phyloP scores from a whole-genome alignment of 2,888 invertebrate genomes.

The Standfussiana lucernea region DNA sequence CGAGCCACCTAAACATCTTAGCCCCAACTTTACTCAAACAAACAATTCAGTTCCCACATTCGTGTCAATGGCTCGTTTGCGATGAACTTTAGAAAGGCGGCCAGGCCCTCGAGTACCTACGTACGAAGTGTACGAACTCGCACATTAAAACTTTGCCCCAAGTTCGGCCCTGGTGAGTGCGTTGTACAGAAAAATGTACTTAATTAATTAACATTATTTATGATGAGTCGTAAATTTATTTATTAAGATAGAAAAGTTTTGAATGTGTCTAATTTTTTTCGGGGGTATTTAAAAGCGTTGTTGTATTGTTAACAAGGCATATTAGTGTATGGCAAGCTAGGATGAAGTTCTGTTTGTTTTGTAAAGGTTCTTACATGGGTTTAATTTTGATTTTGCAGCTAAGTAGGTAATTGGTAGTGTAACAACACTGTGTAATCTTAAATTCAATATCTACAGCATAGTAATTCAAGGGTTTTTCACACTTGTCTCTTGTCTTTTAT shows the following conservation, averaged over 20 bases:
- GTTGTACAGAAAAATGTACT: constrained; percentile 83
- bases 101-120: constrained; percentile 61
- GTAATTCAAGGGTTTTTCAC: not conserved
- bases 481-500: not conserved
- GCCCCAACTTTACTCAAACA: constrained; percentile 60
- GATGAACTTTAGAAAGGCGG: constrained; percentile 69
- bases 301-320: constrained; percentile 42
- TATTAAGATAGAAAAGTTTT: constrained; percentile 68
- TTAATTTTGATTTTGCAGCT: not conserved
- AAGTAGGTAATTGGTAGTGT: not conserved
- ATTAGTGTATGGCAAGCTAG: constrained; percentile 2
- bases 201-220: constrained; percentile 73
- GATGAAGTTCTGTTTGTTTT: not conserved
- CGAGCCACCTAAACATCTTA: constrained; percentile 65
- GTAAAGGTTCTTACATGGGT: not conserved
- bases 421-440: not conserved
- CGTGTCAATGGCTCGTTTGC: constrained; percentile 72
- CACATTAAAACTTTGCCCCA: constrained; percentile 86
- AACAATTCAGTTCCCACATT: constrained; percentile 69
- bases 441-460: not conserved
- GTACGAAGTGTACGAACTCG: constrained; percentile 62
- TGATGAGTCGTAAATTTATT: constrained; percentile 68
- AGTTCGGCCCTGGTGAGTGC: constrained; percentile 79
- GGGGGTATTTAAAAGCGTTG: constrained; percentile 54
- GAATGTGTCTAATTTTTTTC: constrained; percentile 54